Conservation (phyloP, 2,888 invertebrate species). For the Parnassius smintheus region DNA sequence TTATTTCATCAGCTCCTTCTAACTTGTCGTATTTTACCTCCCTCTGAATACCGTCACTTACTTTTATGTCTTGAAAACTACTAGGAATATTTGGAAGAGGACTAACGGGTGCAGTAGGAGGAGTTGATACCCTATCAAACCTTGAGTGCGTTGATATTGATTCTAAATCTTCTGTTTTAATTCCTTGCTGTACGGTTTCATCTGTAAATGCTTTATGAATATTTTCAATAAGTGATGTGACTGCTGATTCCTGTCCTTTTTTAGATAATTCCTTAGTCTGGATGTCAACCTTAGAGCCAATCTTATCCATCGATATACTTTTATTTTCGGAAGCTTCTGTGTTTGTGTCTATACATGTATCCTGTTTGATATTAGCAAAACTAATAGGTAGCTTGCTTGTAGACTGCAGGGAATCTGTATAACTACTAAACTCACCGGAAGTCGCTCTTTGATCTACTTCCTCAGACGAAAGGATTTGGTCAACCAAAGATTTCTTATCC, state of each 20-base stretch:
- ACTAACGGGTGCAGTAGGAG: conserved; percentile 86
- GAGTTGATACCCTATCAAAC: conserved; percentile 77
- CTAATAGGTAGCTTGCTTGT: conserved; percentile 37
- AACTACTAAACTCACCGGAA: conserved; percentile 31
- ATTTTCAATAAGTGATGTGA: conserved; percentile 53
- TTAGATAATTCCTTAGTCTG: too few species aligned
- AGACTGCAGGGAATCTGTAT: conserved; percentile 39
- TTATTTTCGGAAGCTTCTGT: conserved; percentile 28
- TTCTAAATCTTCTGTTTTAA: conserved; percentile 62
- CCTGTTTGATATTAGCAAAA: conserved; percentile 26
- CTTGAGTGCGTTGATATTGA: conserved; percentile 44
- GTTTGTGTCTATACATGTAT: neutral
- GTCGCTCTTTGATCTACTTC: conserved; percentile 26
- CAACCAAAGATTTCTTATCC: neutral
- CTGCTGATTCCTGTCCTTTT: neutral
- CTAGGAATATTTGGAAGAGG: conserved; percentile 74
- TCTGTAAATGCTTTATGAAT: conserved; percentile 67
- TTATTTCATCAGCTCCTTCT: conserved; percentile 69
- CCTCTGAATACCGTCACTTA: conserved; percentile 64
- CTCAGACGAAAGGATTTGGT: neutral
- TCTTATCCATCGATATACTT: too few species aligned
- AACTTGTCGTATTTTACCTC: conserved; percentile 67
- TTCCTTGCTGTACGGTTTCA: conserved; percentile 67
- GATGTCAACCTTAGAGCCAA: too few species aligned
- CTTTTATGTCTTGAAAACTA: conserved; percentile 64